Evolutionary conservation across 2,888 invertebrate genomes (phyloP).

Genomic region (Hoplodrina blanda): DNA sequence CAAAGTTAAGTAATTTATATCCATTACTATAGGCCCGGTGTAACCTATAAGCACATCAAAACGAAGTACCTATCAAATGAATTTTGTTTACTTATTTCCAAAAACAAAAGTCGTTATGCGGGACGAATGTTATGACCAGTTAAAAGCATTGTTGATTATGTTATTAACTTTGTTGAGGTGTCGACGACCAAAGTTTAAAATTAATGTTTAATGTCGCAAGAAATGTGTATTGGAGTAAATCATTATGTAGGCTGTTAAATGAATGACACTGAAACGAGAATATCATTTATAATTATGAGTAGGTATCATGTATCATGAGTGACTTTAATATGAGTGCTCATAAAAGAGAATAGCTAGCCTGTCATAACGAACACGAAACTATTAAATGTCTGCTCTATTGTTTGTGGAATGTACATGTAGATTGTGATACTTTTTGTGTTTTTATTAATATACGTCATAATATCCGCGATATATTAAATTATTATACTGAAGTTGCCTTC

Average conservation of each 20-base stretch:
- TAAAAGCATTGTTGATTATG: slow-evolving; percentile 65
- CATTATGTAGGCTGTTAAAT: slow-evolving; percentile 34
- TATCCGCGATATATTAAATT: background rate
- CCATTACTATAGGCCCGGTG: slow-evolving; percentile 5
- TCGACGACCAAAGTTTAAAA: slow-evolving; percentile 57
- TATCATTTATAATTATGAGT: slow-evolving; percentile 36
- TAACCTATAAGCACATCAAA: slow-evolving; percentile 15
- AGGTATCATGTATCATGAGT: slow-evolving; percentile 37
- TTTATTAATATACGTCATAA: background rate
- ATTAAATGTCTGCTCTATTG: slow-evolving; percentile 35
- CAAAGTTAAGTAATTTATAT: slow-evolving; percentile 13
- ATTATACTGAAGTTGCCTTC: background rate
- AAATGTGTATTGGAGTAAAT: slow-evolving; percentile 36
- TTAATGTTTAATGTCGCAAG: slow-evolving; percentile 49
- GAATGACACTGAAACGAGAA: slow-evolving; percentile 41
- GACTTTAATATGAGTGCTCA: slow-evolving; percentile 46
- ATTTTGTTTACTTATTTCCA: slow-evolving; percentile 50
- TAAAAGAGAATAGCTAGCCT: slow-evolving; percentile 44
- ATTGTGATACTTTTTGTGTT: slow-evolving; percentile 4
- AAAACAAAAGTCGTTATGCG: slow-evolving; percentile 63
- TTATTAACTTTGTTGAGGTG: slow-evolving; percentile 64
- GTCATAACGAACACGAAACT: slow-evolving; percentile 40
- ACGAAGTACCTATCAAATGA: slow-evolving; percentile 18
- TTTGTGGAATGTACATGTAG: slow-evolving; percentile 14
- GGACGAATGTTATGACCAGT: slow-evolving; percentile 66